Evolutionary conservation across 2,797 vertebrate genomes (phyloP), one percentile per base, ranked within the genome.

Genomic region (Phrynocephalus guinanensis): DNA sequence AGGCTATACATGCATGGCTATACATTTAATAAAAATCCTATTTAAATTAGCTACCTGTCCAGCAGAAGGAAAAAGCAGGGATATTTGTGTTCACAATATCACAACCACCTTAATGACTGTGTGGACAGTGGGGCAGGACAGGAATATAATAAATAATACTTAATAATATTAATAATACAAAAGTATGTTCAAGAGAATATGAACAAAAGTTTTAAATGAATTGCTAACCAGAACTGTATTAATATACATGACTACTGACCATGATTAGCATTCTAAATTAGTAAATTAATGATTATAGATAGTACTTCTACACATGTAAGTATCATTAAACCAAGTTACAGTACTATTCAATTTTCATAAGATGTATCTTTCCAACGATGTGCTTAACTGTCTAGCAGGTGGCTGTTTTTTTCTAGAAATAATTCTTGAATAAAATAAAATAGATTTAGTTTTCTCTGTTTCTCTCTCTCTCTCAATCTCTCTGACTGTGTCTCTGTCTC

Each of bases 201-300:
- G 38, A 44, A 44, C 38, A 44, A 44, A 44, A 44, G 38, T 44
- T 44, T 44, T 44, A 44, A 44, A 44, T 44, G 5, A 44, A 44
- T 5, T 44, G 38, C 38, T 44, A 44, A 44, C 38, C 38, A 44
- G 38, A 44, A 44, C 10, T n/a, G 84, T 71, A 75, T 86, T 92
- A 88, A 93, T 44, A 91, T 83, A 91, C 92, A 83, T 82, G 82
- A 90, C 18, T 83, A 79, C 73, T 88, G 48, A 44, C 79, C 82
- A 44, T 76, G 30, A 95, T 93, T 90, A 94, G 94, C 83, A 94
- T 80, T 91, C 76, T 44, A 44, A 44, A 44, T 44, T 44, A 44
- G 38, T 87, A 68, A 90, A 93, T 88, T 73, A 86, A 56, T 75
- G 90, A 89, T 73, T 81, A 15, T 79, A 70, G 77, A 84, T 50